Evolutionary conservation across 2,888 invertebrate genomes (phyloP), one percentile per base, ranked within the genome.

Genomic region (Mechanitis messenoides): DNA sequence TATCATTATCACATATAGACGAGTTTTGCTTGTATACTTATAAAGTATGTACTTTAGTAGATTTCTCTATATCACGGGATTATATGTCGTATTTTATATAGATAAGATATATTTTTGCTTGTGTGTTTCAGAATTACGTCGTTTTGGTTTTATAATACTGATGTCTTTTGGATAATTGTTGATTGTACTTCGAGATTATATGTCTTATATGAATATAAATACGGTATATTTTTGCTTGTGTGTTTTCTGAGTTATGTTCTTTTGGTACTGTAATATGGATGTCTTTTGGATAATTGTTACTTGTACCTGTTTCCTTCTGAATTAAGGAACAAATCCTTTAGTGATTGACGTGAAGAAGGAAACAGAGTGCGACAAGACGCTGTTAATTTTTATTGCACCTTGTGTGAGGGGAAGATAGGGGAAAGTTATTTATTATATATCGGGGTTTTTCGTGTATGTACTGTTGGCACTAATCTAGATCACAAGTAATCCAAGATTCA

Each of bases 231-330:
- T 72, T 81, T 6, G 64, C 20, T n/a, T 63, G 73, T 64, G 70
- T 73, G 70, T 66, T 67, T 66, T 20, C 62, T 59, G 28, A 55
- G 57, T 66, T 73, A 63, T 38, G 69, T 55, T 65, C 56, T 69
- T 72, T 68, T 57, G 62, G 62, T 67, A n/a, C 65, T 66, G 71
- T 68, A 59, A 62, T 62, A 68, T 63, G 72, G 73, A 74, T 83
- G 84, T 85, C 81, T 83, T 79, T 74, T 68, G 79, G 81, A 84
- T 90, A 90, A 90, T 90, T 89, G 90, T 78, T 81, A 79, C 84
- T 85, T 89, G 90, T 90, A 84, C 77, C 72, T 88, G 90, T 89
- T 88, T 89, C 80, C 78, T 85, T 74, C 75, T 78, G 81, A 87
- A 88, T 90, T 88, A 90, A 78, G 83, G 77, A 84, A 79, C 80